Conservation (phyloP, 1,140 invertebrate species). For the Galleria mellonella region DNA sequence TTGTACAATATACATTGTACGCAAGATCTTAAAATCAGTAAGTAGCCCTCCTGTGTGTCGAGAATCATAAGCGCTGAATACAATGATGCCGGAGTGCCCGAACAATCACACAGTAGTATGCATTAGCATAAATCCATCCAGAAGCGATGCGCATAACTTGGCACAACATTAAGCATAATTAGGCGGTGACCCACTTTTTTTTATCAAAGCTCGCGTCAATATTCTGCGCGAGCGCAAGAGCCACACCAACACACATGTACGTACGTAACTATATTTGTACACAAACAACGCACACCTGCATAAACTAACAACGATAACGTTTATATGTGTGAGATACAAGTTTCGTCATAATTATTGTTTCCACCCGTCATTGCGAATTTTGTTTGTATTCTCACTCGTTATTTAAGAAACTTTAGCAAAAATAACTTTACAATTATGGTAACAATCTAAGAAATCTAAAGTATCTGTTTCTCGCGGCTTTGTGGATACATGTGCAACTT, state of each 20-base stretch:
- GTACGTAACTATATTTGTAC: too few species aligned
- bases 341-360: too few species aligned
- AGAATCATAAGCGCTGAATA: constrained; percentile 12
- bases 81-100: constrained; percentile 3
- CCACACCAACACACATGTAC: constrained; percentile 9
- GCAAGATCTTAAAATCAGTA: too few species aligned
- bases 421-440: too few species aligned
- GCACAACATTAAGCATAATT: constrained; percentile 51
- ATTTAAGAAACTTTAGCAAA: too few species aligned
- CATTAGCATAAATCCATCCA: constrained; percentile 50
- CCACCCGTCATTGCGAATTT: too few species aligned
- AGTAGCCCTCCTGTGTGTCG: not conserved
- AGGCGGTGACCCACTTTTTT: constrained; percentile 55
- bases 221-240: constrained; percentile 15
- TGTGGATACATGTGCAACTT: too few species aligned
- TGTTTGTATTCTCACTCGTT: too few species aligned
- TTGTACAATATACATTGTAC: too few species aligned
- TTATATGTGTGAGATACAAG: too few species aligned
- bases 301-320: not conserved
- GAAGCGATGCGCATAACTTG: constrained; percentile 42
- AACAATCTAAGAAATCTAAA: too few species aligned
- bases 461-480: too few species aligned
- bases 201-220: constrained; percentile 41
- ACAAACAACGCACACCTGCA: not conserved
- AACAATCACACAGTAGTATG: constrained; percentile 25